These are phyloP conservation scores for Agapetus fuscipes DNA, from an alignment of 2,888 invertebrate species.

Conservation along the genomic window DNA sequence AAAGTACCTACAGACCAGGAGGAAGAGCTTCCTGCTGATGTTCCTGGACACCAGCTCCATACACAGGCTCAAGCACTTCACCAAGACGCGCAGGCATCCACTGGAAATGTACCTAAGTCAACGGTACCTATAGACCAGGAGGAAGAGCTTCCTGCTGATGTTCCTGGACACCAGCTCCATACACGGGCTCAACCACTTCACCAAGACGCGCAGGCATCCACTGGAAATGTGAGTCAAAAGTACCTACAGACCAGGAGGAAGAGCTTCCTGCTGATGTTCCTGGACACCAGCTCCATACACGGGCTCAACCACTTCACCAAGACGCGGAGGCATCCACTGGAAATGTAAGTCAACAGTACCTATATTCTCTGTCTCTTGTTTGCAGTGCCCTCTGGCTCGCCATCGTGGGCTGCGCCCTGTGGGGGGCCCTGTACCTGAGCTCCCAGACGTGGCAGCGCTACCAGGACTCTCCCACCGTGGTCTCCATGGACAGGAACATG, in stretches of 20 bases:
- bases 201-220: slow-evolving; percentile 35
- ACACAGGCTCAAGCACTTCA: slow-evolving; percentile 45
- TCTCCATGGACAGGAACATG: slow-evolving; percentile 65
- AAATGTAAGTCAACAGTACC: no score
- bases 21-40: slow-evolving; percentile 30
- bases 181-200: slow-evolving; percentile 45
- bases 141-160: slow-evolving; percentile 29
- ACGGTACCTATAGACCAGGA: no score
- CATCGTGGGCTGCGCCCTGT: slow-evolving; percentile 43
- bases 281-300: slow-evolving; percentile 45
- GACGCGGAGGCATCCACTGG: slow-evolving; percentile 34
- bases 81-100: slow-evolving; percentile 35
- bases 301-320: slow-evolving; percentile 44
- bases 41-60: slow-evolving; percentile 44
- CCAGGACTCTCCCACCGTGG: slow-evolving; percentile 60
- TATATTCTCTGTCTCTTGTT: no score
- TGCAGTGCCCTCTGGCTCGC: slow-evolving; percentile 48
- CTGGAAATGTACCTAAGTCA: slow-evolving; percentile 45
- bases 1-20: no score
- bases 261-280: slow-evolving; percentile 33
- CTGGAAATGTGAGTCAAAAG: slow-evolving; percentile 44
- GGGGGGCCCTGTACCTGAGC: slow-evolving; percentile 47
- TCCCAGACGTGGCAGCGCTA: slow-evolving; percentile 54
- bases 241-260: no score
- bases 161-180: slow-evolving; percentile 44